A percentile compares a stretch with the other conserved stretches of the same genome.
phyloP scores from a whole-genome alignment of 2,888 invertebrate species.

The Polymixis lichenea region DNA sequence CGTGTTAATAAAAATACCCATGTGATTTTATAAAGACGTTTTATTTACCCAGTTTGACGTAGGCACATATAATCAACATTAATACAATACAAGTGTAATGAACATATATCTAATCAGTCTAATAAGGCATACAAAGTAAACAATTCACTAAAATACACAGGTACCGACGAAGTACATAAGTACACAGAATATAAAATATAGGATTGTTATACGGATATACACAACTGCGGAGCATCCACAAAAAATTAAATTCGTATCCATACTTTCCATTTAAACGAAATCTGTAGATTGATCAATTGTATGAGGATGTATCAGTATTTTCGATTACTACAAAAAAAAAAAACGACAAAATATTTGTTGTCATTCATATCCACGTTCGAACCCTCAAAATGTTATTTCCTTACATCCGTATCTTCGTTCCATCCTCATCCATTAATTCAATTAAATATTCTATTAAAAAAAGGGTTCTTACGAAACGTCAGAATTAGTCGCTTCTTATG shows the following conservation, averaged over 20 bases:
- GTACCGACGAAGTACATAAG: slow-evolving; percentile 62
- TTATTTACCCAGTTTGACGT: slow-evolving; percentile 52
- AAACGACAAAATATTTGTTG: background rate
- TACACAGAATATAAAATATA: slow-evolving; percentile 41
- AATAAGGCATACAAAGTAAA: slow-evolving; percentile 69
- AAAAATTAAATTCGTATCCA: background rate
- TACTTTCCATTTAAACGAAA: no score
- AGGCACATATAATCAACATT: slow-evolving; percentile 54
- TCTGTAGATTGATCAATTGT: background rate
- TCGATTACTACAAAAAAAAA: background rate
- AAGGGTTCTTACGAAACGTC: no score
- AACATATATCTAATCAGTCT: slow-evolving; percentile 70
- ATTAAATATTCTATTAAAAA: no score
- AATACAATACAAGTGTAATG: slow-evolving; percentile 53
- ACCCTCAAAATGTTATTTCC: background rate
- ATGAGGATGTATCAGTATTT: background rate
- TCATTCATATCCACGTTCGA: background rate
- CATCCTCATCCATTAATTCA: background rate
- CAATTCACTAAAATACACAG: slow-evolving; percentile 62
- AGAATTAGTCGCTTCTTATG: no score
- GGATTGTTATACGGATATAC: background rate
- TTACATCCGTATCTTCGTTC: background rate
- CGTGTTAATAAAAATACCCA: slow-evolving; percentile 45
- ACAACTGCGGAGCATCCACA: background rate
- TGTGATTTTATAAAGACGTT: slow-evolving; percentile 47